These are phyloP conservation scores for Gallirallus australis DNA, from an alignment of 2,797 vertebrate genomes.

Conservation along the genomic window DNA sequence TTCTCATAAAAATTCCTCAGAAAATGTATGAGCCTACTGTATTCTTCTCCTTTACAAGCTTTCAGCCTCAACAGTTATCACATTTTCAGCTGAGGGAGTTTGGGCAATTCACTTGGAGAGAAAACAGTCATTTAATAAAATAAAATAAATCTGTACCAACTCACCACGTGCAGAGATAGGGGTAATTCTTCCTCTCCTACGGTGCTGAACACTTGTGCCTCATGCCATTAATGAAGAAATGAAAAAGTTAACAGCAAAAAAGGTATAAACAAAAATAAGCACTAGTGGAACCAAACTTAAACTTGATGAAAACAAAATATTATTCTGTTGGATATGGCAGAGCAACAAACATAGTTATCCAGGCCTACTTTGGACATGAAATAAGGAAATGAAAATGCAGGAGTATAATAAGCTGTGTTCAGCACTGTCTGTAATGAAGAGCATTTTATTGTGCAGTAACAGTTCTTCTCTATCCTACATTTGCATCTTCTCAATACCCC, in stretches of 20 bases:
- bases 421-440: not conserved
- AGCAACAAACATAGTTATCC: not conserved
- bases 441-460: not conserved
- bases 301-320: not conserved
- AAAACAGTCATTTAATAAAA: not conserved
- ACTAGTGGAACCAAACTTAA: not conserved
- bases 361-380: not conserved
- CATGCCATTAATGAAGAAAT: not conserved
- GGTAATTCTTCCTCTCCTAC: not conserved
- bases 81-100: constrained; percentile 10
- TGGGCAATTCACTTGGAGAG: not conserved
- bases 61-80: not conserved
- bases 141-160: not conserved
- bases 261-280: not conserved
- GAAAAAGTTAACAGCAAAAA: not conserved
- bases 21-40: not conserved
- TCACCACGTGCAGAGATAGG: not conserved
- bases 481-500: not conserved
- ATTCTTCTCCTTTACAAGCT: constrained; percentile 14
- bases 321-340: not conserved
- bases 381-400: not conserved
- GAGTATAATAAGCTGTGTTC: not conserved
- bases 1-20: constrained; percentile 54
- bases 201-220: not conserved
- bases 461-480: not conserved